Conservation (phyloP, 2,888 invertebrate genomes). For the Zygaena filipendulae region DNA sequence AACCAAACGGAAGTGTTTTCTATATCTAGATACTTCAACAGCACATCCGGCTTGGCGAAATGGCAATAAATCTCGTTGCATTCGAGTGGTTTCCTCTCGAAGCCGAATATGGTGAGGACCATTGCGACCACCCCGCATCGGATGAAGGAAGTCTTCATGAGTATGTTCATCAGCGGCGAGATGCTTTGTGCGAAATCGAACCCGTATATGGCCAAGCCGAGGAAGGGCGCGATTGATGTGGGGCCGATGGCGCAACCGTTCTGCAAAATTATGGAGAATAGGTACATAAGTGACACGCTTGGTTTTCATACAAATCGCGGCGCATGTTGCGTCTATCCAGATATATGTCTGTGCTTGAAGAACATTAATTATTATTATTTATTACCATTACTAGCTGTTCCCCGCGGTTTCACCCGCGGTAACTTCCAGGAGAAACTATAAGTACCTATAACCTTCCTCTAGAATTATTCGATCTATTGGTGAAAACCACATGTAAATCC, state of each 20-base stretch:
- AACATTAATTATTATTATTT: background rate
- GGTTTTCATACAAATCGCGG: too few species aligned
- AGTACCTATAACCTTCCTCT: too few species aligned
- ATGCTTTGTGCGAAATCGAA: conserved; percentile 76
- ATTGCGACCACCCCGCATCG: conserved; percentile 73
- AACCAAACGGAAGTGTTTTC: conserved; percentile 66
- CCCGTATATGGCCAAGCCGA: conserved; percentile 75
- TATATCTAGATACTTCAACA: conserved; percentile 70
- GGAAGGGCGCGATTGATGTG: conserved; percentile 71
- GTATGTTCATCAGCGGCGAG: conserved; percentile 66
- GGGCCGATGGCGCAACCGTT: conserved; percentile 77
- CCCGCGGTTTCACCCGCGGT: too few species aligned
- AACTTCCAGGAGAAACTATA: too few species aligned
- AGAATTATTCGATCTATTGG: too few species aligned
- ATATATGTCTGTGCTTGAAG: background rate
- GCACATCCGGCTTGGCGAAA: conserved; percentile 72
- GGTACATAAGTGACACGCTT: background rate
- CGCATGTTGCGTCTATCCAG: too few species aligned
- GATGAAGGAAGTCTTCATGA: conserved; percentile 75
- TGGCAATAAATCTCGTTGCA: conserved; percentile 74
- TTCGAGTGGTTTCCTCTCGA: conserved; percentile 62
- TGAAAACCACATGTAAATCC: too few species aligned
- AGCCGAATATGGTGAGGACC: conserved; percentile 72
- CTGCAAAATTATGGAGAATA: conserved; percentile 39
- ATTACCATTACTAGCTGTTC: too few species aligned